A percentile compares a stretch with the other conserved stretches of the same genome.
These are phyloP conservation scores for Eciton burchellii DNA, from an alignment of 1,140 invertebrate genomes.

Conservation along the genomic window DNA sequence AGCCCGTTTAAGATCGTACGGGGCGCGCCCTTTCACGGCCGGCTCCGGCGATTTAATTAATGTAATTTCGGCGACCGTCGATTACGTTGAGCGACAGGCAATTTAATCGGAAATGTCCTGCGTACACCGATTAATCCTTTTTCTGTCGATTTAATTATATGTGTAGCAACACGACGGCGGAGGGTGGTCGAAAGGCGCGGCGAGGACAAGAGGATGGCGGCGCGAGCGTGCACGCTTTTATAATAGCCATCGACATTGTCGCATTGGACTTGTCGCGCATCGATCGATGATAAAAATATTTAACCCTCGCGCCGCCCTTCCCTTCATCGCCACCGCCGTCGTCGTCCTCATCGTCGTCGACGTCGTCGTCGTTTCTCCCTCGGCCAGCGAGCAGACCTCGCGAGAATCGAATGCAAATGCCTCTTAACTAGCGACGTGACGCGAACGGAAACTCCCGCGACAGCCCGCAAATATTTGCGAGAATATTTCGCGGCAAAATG, in stretches of 20 bases:
- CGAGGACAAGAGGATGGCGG: background rate
- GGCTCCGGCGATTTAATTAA: constrained; percentile 40
- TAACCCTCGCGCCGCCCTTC: constrained; percentile 7
- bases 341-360: too few species aligned
- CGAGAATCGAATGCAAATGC: constrained; percentile 35
- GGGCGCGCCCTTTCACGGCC: constrained; percentile 13
- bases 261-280: constrained; percentile 64
- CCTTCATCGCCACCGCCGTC: background rate
- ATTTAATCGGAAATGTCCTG: constrained; percentile 50
- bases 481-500: background rate
- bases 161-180: background rate
- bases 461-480: background rate
- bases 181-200: constrained; percentile 56
- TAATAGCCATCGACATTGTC: constrained; percentile 53
- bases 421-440: background rate
- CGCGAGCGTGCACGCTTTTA: constrained; percentile 58
- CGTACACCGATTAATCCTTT: constrained; percentile 42
- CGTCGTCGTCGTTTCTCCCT: too few species aligned
- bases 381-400: background rate
- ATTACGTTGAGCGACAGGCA: background rate
- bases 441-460: background rate
- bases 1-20: background rate
- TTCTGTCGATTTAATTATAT: constrained; percentile 28
- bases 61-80: constrained; percentile 26
- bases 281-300: constrained; percentile 73